Base-by-base conservation (phyloP, 2,113 vertebrate genomes). In the Cacatua alba region DNA sequence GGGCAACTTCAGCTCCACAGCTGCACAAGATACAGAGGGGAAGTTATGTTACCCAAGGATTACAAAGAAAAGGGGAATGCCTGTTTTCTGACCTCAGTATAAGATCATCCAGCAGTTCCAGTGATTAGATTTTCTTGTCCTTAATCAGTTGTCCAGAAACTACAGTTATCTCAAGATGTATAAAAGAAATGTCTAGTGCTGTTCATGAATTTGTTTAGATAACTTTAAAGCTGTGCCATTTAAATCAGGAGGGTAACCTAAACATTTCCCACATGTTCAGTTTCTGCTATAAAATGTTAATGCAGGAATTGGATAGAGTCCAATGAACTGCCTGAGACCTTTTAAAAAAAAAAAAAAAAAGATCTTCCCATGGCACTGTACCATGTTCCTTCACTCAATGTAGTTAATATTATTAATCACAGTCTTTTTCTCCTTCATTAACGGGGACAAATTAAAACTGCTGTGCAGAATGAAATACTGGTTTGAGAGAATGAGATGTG, bases 211-310 rank as follows among this genome's bases (percentile, higher is more conserved):
- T 84, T 96, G 88, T 96, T 96, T 97, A 79, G 69, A 29, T 83
- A 71, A 87, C 62, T 89, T 64, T 49, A 62, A 92, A 92, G 69
- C 92, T 92, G 70, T 90, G 55, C 87, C 64, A 52, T 91, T 92
- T 82, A 80, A 89, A 80, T 82, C 83, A 78, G 63, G 24, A 90
- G 44, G 35, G 53, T 93, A 95, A 94, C 68, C 90, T 94, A 95
- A 96, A 97, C 94, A 96, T 92, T 95, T 94, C 78, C 79, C 90
- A 71, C 24, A 20, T 64, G 70, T 70, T 78, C 77, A 55, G 37
- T 77, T 82, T 86, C 72, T 92, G 86, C 83, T 93, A 11, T 68
- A 82, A 92, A 95, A 90, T 65, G 88, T 95, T 95, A 96, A 94
- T 97, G 95, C 57, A 88, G 74, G 31, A 81, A 64, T 71, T 97